Base-by-base conservation (phyloP, 2,888 invertebrate genomes). In the Ichneumoninae sp. region DNA sequence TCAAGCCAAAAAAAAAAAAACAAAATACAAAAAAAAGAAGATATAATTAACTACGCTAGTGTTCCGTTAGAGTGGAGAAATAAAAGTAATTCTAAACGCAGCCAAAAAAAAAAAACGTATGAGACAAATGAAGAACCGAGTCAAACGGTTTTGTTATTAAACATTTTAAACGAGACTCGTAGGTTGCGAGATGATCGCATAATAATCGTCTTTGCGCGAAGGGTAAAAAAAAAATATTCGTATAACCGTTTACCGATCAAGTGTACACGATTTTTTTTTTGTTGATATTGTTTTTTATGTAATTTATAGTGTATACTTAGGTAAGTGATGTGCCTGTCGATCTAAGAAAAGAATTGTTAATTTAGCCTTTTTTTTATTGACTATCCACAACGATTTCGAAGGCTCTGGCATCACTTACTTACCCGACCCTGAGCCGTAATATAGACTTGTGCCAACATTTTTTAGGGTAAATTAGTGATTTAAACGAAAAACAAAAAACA, bases 1-100 rank as follows among this genome's bases (percentile, higher is more conserved):
- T 78, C 74, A 81, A 74, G 84, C 84, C 84, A 85, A 81, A 85
- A 81, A 75, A 52, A 50, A 36, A 47, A n/a, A n/a, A n/a, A n/a
- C 26, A 3, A 26, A 26, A 26, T 2, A 26, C 26, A 63, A 63
- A 74, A 81, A 79, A 71, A 78, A 65, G 44, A 74, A 44, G 47
- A 8, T 30, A 74, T 52, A 71, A 75, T 66, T 33, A 19, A 30
- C 44, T 30, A 13, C 44, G 22, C 74, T 13, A 63, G 79, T 79
- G 69, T 74, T 78, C 65, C 36, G 26, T n/a, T 84, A 75, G 65
- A 19, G 44, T 57, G 40, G 54, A 69, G 10, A 44, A 78, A 5
- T 10, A 26, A 26, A 44, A 36, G 63, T 30, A 65, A 36, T 57
- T 78, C 75, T 44, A 71, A 83, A 70, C 68, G 74, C 30, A 57